phyloP scores from a whole-genome alignment of 2,113 vertebrate genomes.

The Bubo bubo region DNA sequence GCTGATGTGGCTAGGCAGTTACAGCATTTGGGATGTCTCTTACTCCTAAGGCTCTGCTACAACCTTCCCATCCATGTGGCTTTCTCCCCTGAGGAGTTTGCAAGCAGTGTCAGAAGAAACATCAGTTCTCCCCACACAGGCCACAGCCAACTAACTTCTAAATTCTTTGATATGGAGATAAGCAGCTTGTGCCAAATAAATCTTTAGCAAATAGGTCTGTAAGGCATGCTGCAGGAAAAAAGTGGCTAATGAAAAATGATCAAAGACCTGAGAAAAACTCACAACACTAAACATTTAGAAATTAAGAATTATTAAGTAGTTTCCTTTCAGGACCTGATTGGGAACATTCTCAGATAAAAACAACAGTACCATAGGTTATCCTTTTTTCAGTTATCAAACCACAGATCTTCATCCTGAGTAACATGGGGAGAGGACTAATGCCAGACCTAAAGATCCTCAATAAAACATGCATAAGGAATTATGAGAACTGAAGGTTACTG shows the following conservation, averaged over 20 bases:
- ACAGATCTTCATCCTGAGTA: neutral
- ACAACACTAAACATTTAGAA: neutral
- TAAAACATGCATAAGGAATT: neutral
- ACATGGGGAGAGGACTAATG: neutral
- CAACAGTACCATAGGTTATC: neutral
- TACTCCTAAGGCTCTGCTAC: neutral
- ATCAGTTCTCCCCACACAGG: neutral
- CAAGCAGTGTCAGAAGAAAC: neutral
- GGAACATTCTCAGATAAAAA: neutral
- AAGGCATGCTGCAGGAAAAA: neutral
- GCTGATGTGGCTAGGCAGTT: accelerated
- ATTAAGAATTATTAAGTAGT: neutral
- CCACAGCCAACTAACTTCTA: neutral
- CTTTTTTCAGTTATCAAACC: neutral
- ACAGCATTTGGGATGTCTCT: neutral
- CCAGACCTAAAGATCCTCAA: neutral
- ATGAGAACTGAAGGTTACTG: neutral
- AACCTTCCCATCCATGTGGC: neutral
- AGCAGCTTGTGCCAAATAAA: neutral
- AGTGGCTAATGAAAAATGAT: neutral
- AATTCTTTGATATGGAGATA: neutral
- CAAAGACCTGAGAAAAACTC: neutral
- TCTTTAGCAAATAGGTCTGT: neutral
- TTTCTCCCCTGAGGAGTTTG: neutral
- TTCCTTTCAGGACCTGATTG: neutral